These are phyloP conservation scores for Philaenus spumarius DNA, from an alignment of 1,140 invertebrate genomes.

Conservation along the genomic window DNA sequence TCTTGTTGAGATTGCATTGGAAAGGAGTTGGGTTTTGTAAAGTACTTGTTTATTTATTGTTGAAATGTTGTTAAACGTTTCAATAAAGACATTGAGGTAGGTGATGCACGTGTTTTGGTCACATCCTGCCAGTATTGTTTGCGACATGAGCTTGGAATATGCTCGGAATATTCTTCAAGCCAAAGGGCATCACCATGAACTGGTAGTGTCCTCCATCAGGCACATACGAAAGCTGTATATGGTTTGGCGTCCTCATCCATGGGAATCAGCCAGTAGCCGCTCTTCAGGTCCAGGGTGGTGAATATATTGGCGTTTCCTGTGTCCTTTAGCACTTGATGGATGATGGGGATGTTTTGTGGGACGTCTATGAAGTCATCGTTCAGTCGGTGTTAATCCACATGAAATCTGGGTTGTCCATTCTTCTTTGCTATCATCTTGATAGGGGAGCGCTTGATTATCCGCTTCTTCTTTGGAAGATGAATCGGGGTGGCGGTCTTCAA, in stretches of 20 bases:
- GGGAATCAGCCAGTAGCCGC: slow-evolving; percentile 28
- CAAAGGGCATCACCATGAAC: slow-evolving; percentile 36
- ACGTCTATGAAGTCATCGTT: slow-evolving; percentile 38
- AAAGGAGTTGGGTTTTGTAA: no score
- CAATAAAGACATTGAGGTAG: no score
- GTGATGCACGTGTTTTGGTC: no score
- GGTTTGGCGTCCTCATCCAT: slow-evolving; percentile 4
- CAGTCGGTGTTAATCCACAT: slow-evolving; percentile 41
- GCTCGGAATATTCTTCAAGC: slow-evolving; percentile 35
- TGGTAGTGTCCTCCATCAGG: slow-evolving; percentile 31
- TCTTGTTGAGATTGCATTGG: no score
- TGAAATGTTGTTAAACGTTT: no score
- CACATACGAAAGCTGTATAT: slow-evolving; percentile 21
- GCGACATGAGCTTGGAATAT: no score
- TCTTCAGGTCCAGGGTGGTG: slow-evolving; percentile 32
- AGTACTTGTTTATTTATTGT: no score
- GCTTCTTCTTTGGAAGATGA: no score
- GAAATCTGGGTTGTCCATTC: slow-evolving; percentile 42
- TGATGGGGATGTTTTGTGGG: slow-evolving; percentile 26
- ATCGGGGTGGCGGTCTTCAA: no score
- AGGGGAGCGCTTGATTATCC: no score
- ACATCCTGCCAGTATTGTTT: no score
- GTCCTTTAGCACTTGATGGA: background rate
- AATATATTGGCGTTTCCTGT: slow-evolving; percentile 31
- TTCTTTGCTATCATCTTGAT: no score